phyloP scores from a whole-genome alignment of 2,888 invertebrate genomes.

The Tinea pellionella region DNA sequence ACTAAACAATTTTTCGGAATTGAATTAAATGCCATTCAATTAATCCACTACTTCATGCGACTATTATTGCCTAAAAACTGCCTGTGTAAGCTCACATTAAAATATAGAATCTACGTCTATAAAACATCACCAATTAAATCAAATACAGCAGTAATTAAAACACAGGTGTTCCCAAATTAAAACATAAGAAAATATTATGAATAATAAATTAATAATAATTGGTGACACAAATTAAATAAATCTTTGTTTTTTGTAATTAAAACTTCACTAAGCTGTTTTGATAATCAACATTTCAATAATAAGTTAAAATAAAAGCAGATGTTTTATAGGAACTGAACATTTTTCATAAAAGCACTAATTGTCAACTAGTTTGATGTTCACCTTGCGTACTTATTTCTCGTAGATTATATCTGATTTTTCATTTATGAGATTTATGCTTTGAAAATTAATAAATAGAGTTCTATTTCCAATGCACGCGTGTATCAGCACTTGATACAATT shows the following conservation, averaged over 20 bases:
- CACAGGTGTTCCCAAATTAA: slow-evolving; percentile 1
- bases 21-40: no score
- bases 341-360: slow-evolving; percentile 21
- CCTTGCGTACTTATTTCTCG: slow-evolving; percentile 13
- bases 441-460: slow-evolving; percentile 10
- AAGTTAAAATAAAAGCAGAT: slow-evolving; percentile 16
- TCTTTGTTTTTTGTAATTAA: neutral
- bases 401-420: neutral
- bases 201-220: neutral
- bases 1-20: no score
- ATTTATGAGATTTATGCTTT: slow-evolving; percentile 11
- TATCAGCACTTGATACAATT: slow-evolving; percentile 18
- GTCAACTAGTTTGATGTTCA: slow-evolving; percentile 18
- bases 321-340: slow-evolving; percentile 18
- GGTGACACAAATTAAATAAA: neutral
- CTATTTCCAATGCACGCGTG: slow-evolving; percentile 14
- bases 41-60: no score
- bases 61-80: no score
- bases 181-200: neutral
- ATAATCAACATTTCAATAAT: neutral
- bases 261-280: neutral
- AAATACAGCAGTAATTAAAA: neutral
- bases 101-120: neutral
- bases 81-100: no score
- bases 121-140: neutral